Base-by-base conservation (phyloP, 2,888 invertebrate species). In the Phlogophora meticulosa region DNA sequence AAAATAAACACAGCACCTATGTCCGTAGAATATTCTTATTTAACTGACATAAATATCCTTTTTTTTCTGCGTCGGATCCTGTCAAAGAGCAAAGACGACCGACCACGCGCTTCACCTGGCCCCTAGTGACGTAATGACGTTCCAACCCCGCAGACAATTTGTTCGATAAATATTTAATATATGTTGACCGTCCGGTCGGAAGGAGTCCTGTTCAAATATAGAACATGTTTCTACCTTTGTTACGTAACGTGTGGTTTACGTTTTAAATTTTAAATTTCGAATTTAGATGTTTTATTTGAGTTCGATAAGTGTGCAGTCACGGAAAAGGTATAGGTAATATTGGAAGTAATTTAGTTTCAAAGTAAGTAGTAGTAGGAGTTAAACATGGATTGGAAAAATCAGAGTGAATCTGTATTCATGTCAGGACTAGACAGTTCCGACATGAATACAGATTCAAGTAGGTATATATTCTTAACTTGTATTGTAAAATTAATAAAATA, bases 61-160 rank as follows among this genome's bases (percentile, higher is more conserved):
- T 73, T 74, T 53, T 74, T 77, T 75, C 67, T 65, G 64, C 70
- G 65, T 76, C 80, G 52, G 65, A 40, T 69, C 40, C 57, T 85
- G 82, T 82, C 89, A 87, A 85, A 89, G 86, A 87, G 85, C 87
- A 87, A 36, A 11, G 85, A 86, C 85, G 87, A 86, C 84, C 85
- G 87, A 86, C 84, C 85, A 90, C 92, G 92, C 90, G 93, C 90
- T 91, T 86, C 93, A 94, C 93, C 94, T 94, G 94, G 93, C 81
- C 73, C 3, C 46, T 90, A 91, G 92, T 85, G 92, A 78, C 84
- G 91, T 90, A 91, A 92, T 85, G 92, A 78, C 84, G 91, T 76
- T 52, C 28, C n/a, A 15, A 32, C 64, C 20, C 53, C 74, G 64
- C 85, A 82, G 82, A 84, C 85, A 81, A 79, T 64, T 65, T 49